Conservation (phyloP, 2,888 invertebrate genomes). For the Nemotelus nigrinus region DNA sequence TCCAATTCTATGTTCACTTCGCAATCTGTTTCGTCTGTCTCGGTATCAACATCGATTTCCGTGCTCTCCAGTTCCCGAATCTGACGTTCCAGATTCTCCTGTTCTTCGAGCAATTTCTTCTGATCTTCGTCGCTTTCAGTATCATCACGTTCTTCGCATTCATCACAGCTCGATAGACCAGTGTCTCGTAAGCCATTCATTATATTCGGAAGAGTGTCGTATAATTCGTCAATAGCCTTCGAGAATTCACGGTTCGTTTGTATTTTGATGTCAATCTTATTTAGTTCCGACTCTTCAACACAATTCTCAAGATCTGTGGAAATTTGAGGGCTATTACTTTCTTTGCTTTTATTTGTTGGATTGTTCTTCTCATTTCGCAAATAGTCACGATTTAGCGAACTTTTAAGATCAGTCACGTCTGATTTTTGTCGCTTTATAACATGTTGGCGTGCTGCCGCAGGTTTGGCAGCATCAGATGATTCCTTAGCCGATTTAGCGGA, state of each 20-base stretch:
- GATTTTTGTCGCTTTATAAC: conserved; percentile 69
- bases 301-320: conserved; percentile 28
- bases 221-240: conserved; percentile 63
- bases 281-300: conserved; percentile 53
- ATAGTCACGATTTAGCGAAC: conserved; percentile 63
- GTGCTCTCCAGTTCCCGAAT: conserved; percentile 78
- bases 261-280: conserved; percentile 64
- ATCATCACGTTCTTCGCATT: conserved; percentile 67
- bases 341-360: conserved; percentile 52
- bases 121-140: conserved; percentile 76
- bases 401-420: conserved; percentile 70
- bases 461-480: background rate
- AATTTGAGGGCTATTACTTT: background rate
- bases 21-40: conserved; percentile 78
- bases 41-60: conserved; percentile 80
- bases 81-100: conserved; percentile 78
- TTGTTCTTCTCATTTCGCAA: conserved; percentile 63
- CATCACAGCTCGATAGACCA: conserved; percentile 65
- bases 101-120: conserved; percentile 78
- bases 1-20: conserved; percentile 61
- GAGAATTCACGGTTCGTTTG: conserved; percentile 65
- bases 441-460: conserved; percentile 54
- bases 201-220: conserved; percentile 59
- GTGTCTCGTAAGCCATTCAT: conserved; percentile 50
- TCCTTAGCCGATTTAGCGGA: conserved; percentile 18